phyloP scores from a whole-genome alignment of 2,797 vertebrate species.

The Carcharodon carcharias region DNA sequence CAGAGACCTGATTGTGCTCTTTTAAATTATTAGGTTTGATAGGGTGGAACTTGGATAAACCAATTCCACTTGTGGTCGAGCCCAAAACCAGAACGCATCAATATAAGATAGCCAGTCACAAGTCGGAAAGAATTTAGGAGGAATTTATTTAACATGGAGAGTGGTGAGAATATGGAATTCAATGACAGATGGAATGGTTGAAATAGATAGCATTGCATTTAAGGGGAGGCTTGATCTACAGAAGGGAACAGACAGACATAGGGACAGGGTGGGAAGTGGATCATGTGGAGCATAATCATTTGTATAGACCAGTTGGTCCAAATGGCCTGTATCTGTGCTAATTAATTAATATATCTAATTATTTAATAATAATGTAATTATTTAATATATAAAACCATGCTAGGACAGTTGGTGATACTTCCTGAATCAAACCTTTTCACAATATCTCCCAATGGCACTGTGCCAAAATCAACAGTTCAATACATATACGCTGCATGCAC shows the following conservation, averaged over 20 bases:
- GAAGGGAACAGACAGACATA: neutral
- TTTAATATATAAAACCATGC: neutral
- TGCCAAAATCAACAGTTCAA: neutral
- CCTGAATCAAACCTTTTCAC: neutral
- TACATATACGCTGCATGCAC: neutral
- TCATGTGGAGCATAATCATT: neutral
- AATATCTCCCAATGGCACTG: neutral
- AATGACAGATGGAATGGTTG: neutral
- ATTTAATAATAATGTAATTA: neutral
- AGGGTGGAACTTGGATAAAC: neutral
- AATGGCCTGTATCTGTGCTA: neutral
- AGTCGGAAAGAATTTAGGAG: neutral
- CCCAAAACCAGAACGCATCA: neutral
- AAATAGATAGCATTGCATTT: neutral
- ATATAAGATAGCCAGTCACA: neutral
- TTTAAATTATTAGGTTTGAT: neutral
- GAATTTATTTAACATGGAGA: neutral
- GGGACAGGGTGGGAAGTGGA: neutral
- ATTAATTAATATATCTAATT: neutral
- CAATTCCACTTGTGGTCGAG: neutral
- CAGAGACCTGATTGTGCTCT: neutral
- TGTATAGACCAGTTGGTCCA: neutral
- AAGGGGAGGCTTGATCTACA: neutral
- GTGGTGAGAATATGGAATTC: neutral
- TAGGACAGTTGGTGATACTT: neutral